phyloP scores from a whole-genome alignment of 2,888 invertebrate genomes.

The Theodoxus fluviatilis region DNA sequence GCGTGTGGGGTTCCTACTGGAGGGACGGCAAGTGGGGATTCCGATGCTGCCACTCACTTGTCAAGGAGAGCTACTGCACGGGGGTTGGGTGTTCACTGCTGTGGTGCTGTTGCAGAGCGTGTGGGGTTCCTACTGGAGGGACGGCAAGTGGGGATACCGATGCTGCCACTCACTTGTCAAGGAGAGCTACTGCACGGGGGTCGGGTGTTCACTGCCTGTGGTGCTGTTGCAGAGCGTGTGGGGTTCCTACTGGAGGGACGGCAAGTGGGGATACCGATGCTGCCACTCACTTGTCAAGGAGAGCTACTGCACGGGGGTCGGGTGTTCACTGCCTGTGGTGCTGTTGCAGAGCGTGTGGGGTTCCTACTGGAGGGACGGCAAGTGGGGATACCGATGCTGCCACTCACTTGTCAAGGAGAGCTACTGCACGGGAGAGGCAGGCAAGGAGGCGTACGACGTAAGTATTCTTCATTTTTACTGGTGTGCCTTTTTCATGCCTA shows the following conservation, averaged over 20 bases:
- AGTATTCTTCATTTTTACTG: too few species aligned
- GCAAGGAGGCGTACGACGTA: conserved; percentile 64
- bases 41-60: conserved; percentile 90
- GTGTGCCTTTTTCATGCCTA: too few species aligned
- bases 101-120: conserved; percentile 71
- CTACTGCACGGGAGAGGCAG: conserved; percentile 68
- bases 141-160: conserved; percentile 93
- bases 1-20: conserved; percentile 98
- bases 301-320: conserved; percentile 65
- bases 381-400: conserved; percentile 97
- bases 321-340: not conserved
- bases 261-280: conserved; percentile 95
- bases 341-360: conserved; percentile 82
- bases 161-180: conserved; percentile 90
- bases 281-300: conserved; percentile 84
- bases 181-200: conserved; percentile 65
- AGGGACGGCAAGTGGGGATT: conserved; percentile 92
- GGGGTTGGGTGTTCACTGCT: too few species aligned
- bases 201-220: not conserved
- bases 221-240: conserved; percentile 74
- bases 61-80: conserved; percentile 69
- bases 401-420: conserved; percentile 78
- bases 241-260: conserved; percentile 94
- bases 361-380: conserved; percentile 89
- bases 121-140: conserved; percentile 95